Percentiles rank a stretch among this genome's conserved stretches.
These are phyloP conservation scores for Encarsia formosa DNA, from an alignment of 2,888 invertebrate genomes.

Conservation along the genomic window DNA sequence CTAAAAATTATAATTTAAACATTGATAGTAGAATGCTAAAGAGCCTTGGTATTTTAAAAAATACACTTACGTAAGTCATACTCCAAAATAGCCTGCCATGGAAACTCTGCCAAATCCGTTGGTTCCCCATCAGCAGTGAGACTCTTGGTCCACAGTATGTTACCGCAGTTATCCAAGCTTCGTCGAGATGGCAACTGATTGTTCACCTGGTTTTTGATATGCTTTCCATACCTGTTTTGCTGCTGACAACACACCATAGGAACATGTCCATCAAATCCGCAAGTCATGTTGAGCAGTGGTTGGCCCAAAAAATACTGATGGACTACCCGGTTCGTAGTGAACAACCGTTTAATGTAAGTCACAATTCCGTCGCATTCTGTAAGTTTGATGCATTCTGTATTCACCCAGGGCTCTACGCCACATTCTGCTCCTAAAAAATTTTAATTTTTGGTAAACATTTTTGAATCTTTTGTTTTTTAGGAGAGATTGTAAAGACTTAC, in stretches of 20 bases:
- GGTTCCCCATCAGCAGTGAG: background rate
- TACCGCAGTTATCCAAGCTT: background rate
- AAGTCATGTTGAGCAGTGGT: background rate
- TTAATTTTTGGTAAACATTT: no score
- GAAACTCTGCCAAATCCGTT: background rate
- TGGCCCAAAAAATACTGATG: background rate
- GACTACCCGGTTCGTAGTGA: background rate
- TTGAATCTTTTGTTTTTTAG: no score
- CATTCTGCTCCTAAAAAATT: no score
- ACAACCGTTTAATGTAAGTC: background rate
- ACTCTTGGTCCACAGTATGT: background rate
- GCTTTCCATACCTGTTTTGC: background rate
- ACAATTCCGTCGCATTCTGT: background rate
- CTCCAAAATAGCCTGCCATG: slow-evolving; percentile 14
- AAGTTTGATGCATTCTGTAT: background rate
- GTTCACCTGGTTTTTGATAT: background rate
- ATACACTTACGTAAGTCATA: slow-evolving; percentile 7
- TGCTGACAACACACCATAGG: slow-evolving; percentile 9
- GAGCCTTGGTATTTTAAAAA: no score
- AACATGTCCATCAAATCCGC: background rate
- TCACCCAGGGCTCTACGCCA: no score
- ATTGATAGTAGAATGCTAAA: no score
- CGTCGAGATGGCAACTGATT: no score
- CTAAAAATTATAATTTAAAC: no score
- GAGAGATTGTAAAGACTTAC: no score